Evolutionary conservation across 1,140 invertebrate species (phyloP).

Genomic region (Gonioctena quinquepunctata): DNA sequence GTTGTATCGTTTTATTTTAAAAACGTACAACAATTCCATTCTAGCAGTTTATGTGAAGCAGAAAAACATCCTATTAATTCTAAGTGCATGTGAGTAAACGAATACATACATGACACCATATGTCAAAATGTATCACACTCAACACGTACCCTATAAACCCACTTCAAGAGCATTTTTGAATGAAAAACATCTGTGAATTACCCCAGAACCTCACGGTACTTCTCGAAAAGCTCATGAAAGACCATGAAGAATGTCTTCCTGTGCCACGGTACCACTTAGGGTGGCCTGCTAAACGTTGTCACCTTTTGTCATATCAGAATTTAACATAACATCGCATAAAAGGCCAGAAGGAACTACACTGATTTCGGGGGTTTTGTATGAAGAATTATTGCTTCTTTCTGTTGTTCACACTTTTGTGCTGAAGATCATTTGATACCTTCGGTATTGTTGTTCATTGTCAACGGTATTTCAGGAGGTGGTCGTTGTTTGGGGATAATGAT

Average conservation of each 20-base stretch:
- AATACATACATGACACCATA: no score
- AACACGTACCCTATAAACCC: neutral
- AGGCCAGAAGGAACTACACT: conserved; percentile 6
- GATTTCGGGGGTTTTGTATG: conserved; percentile 3
- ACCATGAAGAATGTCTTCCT: conserved; percentile 20
- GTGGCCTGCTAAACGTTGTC: conserved; percentile 23
- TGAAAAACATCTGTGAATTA: neutral
- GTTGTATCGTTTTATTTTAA: no score
- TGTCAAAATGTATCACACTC: no score
- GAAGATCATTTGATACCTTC: neutral
- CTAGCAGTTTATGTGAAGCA: no score
- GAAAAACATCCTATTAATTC: no score
- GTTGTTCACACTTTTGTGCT: neutral
- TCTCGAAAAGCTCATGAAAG: neutral
- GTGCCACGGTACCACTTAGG: conserved; percentile 19
- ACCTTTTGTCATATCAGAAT: conserved; percentile 15
- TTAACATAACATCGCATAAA: conserved; percentile 2
- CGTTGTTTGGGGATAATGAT: neutral
- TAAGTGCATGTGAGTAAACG: no score
- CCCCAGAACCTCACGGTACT: neutral
- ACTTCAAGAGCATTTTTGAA: neutral
- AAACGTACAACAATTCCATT: no score
- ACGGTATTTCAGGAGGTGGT: neutral
- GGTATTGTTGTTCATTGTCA: neutral
- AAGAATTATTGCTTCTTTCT: neutral